Evolutionary conservation across 2,888 invertebrate species (phyloP).

Genomic region (Polymixis flavicincta): DNA sequence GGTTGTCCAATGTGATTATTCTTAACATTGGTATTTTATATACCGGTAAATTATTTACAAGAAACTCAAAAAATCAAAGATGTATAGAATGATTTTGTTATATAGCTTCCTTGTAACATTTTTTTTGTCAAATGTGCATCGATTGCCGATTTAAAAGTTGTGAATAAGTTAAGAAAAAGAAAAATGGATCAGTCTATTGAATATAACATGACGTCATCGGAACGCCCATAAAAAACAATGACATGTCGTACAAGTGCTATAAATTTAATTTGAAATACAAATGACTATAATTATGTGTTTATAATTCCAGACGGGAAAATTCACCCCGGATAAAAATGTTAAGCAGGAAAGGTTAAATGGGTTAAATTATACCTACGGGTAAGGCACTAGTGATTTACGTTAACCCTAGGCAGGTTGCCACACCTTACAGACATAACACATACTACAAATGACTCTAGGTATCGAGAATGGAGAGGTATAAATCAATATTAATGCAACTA

Average conservation of each 20-base stretch:
- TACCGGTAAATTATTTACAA: not conserved
- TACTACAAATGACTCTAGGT: constrained; percentile 77
- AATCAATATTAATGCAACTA: constrained; percentile 79
- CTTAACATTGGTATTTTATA: constrained; percentile 11
- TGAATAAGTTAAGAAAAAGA: not conserved
- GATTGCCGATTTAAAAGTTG: too few species aligned
- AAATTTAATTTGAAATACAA: not conserved
- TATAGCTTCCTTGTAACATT: not conserved
- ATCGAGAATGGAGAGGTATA: constrained; percentile 75
- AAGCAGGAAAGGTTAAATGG: not conserved
- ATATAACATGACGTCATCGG: not conserved
- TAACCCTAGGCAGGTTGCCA: constrained; percentile 63
- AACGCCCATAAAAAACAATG: not conserved
- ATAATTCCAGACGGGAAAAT: not conserved
- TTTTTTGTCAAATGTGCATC: too few species aligned
- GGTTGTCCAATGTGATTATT: constrained; percentile 70
- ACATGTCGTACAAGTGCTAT: not conserved
- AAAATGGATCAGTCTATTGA: not conserved
- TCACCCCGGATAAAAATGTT: not conserved
- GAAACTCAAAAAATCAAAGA: not conserved
- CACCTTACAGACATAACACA: constrained; percentile 75
- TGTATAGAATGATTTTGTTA: not conserved
- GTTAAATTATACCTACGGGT: not conserved
- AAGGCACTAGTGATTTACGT: constrained; percentile 17
- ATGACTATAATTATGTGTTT: not conserved